Conservation (phyloP, 2,888 invertebrate genomes). For the Barypeithes pellucidus region DNA sequence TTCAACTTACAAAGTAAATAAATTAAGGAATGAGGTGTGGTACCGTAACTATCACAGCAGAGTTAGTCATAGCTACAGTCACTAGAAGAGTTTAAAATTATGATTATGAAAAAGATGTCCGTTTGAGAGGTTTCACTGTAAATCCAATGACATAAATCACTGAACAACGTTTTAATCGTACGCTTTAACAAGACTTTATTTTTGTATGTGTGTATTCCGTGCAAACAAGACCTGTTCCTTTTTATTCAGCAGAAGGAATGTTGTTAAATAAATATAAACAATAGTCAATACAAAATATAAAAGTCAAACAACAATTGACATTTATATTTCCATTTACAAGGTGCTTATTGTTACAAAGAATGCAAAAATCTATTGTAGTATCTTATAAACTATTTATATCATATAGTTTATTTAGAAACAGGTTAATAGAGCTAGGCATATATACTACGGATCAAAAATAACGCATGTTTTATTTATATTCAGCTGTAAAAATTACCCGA, state of each 20-base stretch:
- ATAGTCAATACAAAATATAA: not conserved
- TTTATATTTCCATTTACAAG: conserved; percentile 7
- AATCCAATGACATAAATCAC: no score
- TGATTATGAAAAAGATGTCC: no score
- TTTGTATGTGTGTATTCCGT: no score
- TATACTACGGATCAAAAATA: no score
- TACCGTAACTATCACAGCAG: conserved; percentile 10
- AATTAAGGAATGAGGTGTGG: conserved; percentile 30
- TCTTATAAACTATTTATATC: conserved; percentile 6
- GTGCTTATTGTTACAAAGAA: conserved; percentile 12
- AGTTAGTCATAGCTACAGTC: no score
- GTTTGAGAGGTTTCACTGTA: no score
- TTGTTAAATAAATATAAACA: not conserved
- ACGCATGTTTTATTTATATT: no score
- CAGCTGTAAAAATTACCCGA: no score
- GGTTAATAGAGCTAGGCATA: conserved; percentile 9
- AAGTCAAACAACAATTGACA: conserved; percentile 6
- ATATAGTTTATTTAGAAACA: conserved; percentile 1
- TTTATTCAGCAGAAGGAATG: not conserved
- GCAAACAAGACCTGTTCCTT: not conserved
- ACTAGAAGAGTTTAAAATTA: no score
- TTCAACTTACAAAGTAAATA: conserved; percentile 22
- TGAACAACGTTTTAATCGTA: no score
- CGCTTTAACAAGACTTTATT: no score
- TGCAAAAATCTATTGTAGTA: not conserved